Evolutionary conservation across 2,797 vertebrate species (phyloP).

Genomic region (Sarcophilus harrisii): DNA sequence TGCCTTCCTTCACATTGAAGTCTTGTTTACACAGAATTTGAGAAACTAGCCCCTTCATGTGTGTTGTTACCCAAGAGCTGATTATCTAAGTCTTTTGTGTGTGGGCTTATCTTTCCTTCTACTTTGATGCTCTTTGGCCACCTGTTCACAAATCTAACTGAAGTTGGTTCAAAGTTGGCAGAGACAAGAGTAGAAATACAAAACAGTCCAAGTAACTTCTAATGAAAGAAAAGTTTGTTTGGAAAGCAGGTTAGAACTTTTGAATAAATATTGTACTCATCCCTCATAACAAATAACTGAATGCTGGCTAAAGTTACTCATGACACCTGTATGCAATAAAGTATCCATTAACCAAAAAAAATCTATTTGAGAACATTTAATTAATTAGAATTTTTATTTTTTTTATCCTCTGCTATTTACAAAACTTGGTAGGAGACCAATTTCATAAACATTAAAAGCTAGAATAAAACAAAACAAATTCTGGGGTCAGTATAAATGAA

Average conservation of each 20-base stretch:
- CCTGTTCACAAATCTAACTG: not conserved
- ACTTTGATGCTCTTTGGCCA: not conserved
- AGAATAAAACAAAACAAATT: not conserved
- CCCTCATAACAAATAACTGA: not conserved
- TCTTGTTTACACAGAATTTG: not conserved
- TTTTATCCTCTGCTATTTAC: not conserved
- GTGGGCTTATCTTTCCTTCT: not conserved
- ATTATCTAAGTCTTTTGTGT: not conserved
- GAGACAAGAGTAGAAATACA: not conserved
- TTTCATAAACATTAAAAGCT: not conserved
- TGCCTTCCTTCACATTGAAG: not conserved
- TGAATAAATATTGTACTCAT: not conserved
- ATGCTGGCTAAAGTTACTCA: not conserved
- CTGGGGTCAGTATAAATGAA: not conserved
- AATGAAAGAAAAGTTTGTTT: not conserved
- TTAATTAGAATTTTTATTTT: not conserved
- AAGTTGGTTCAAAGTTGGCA: not conserved
- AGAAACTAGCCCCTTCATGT: not conserved
- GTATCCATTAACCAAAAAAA: not conserved
- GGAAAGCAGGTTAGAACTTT: not conserved
- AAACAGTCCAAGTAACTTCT: not conserved
- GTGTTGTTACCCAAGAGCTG: not conserved
- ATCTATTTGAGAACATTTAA: not conserved
- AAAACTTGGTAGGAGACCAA: not conserved
- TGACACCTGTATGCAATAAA: not conserved